Percentiles rank a stretch among this genome's conserved stretches.
These are phyloP conservation scores for Liodrosophila aerea DNA, from an alignment of 2,888 invertebrate species.

Conservation along the genomic window DNA sequence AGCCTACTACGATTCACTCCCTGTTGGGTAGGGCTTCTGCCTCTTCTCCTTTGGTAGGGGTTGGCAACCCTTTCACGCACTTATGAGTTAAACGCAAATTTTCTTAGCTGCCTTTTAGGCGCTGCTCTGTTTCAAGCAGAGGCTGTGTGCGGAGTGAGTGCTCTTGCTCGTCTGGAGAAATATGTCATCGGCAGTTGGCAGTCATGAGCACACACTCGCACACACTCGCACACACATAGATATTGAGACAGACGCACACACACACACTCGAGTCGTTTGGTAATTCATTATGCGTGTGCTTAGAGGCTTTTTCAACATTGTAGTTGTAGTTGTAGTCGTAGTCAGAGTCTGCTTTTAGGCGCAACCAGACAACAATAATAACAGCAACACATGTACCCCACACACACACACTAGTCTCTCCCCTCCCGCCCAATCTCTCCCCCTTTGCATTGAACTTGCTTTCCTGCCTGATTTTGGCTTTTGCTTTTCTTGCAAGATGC, in stretches of 20 bases:
- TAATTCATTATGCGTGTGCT: slow-evolving; percentile 79
- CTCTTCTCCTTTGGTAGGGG: slow-evolving; percentile 9
- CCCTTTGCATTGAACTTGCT: slow-evolving; percentile 56
- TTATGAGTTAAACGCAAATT: slow-evolving; percentile 79
- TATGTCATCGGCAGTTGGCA: slow-evolving; percentile 76
- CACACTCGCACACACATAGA: slow-evolving; percentile 24
- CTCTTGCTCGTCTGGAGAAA: slow-evolving; percentile 71
- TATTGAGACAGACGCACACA: slow-evolving; percentile 6
- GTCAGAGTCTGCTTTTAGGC: slow-evolving; percentile 71
- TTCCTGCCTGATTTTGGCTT: slow-evolving; percentile 26
- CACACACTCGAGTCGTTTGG: slow-evolving; percentile 50
- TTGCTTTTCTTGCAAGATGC: slow-evolving; percentile 69
- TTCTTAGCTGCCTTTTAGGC: slow-evolving; percentile 80
- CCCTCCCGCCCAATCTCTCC: background rate
- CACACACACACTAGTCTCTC: background rate
- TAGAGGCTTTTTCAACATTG: slow-evolving; percentile 68
- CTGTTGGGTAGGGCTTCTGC: background rate
- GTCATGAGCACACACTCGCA: slow-evolving; percentile 39
- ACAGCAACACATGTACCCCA: slow-evolving; percentile 18
- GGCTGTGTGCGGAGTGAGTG: slow-evolving; percentile 5
- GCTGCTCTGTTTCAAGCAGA: no score
- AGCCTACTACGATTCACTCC: background rate
- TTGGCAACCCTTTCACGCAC: slow-evolving; percentile 77
- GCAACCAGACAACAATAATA: slow-evolving; percentile 51
- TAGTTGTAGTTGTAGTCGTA: slow-evolving; percentile 38